Evolutionary conservation across 2,113 vertebrate species (phyloP).

Genomic region (Trematomus loennbergii): DNA sequence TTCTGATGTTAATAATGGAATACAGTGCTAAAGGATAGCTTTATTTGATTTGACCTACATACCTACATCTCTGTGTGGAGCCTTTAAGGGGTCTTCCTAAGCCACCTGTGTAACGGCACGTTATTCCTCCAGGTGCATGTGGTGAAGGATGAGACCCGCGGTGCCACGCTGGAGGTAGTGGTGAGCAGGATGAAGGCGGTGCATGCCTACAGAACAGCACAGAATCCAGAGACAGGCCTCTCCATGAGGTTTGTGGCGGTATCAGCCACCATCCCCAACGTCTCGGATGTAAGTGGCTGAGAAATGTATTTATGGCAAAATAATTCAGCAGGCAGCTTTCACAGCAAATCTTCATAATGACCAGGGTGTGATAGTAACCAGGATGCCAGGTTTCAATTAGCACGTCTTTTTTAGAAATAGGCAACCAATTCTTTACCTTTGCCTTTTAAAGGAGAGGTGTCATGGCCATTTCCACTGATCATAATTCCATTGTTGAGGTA

Average conservation of each 20-base stretch:
- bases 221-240: conserved; percentile 70
- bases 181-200: conserved; percentile 98
- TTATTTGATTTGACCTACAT: background rate
- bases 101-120: background rate
- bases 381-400: no score
- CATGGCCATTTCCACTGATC: no score
- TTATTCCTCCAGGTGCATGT: conserved; percentile 88
- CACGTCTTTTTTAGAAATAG: no score
- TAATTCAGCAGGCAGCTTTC: background rate
- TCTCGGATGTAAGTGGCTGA: conserved; percentile 89
- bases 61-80: background rate
- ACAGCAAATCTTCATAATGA: background rate
- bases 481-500: no score
- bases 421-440: no score
- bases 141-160: conserved; percentile 93
- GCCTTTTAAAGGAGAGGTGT: no score
- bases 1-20: conserved; percentile 13
- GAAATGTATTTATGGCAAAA: background rate
- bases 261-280: conserved; percentile 97
- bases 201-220: conserved; percentile 79
- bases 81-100: conserved; percentile 9
- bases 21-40: background rate
- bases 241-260: conserved; percentile 94
- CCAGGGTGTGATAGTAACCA: no score
- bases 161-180: conserved; percentile 96